Conservation (phyloP, 2,888 invertebrate genomes). For the Chloromyia formosa region DNA sequence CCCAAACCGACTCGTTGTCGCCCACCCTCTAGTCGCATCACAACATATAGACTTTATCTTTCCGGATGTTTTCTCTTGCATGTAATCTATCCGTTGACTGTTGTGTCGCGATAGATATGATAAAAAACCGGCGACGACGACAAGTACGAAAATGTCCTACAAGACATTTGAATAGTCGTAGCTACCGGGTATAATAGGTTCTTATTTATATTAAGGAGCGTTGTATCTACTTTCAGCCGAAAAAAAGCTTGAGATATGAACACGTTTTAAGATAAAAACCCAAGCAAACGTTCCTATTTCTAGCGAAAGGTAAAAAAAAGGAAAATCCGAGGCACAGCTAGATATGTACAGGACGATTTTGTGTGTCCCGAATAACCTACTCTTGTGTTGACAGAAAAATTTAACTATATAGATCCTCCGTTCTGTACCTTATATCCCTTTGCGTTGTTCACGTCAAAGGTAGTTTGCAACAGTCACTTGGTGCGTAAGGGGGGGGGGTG, state of each 20-base stretch:
- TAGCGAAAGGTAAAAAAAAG: background rate
- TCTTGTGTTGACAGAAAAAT: slow-evolving; percentile 25
- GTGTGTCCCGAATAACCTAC: background rate
- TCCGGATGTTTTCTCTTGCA: slow-evolving; percentile 29
- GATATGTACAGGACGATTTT: background rate
- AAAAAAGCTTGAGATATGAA: slow-evolving; percentile 19
- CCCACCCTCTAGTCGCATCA: background rate
- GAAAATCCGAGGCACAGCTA: background rate
- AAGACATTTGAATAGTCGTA: slow-evolving; percentile 23
- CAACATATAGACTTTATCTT: slow-evolving; percentile 34
- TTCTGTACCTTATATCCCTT: background rate
- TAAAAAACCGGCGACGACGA: background rate
- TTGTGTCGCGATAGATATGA: slow-evolving; percentile 4
- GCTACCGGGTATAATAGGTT: slow-evolving; percentile 18
- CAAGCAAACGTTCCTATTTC: slow-evolving; percentile 1
- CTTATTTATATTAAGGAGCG: slow-evolving; percentile 17
- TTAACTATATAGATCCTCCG: background rate
- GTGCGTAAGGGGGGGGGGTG: background rate
- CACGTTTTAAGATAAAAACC: slow-evolving; percentile 32
- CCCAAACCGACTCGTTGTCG: background rate
- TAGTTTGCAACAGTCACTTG: background rate
- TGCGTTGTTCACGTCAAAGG: background rate
- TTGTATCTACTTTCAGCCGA: background rate
- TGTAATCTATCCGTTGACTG: slow-evolving; percentile 28
- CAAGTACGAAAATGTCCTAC: slow-evolving; percentile 17